Percentiles rank a stretch among this genome's conserved stretches.
These are phyloP conservation scores for Streblospio benedicti DNA, from an alignment of 1,140 invertebrate genomes.

Conservation along the genomic window DNA sequence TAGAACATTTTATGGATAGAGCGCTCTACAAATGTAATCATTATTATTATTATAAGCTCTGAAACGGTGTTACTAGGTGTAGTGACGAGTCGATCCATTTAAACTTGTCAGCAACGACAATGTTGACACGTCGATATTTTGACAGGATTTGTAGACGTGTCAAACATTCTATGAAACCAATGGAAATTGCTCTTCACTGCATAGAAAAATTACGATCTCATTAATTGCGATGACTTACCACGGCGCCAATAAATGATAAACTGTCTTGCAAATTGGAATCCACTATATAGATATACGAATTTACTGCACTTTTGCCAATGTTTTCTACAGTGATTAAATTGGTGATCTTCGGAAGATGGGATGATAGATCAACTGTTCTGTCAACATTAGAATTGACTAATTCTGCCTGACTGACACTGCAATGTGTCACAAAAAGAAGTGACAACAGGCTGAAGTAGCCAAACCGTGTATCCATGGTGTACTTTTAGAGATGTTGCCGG, in stretches of 20 bases:
- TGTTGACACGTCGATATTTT: too few species aligned
- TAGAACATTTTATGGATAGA: too few species aligned
- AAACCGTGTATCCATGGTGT: neutral
- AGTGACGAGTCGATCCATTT: too few species aligned
- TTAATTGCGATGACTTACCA: conserved; percentile 45
- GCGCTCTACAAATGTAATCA: too few species aligned
- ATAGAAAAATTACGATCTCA: neutral
- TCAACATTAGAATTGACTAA: conserved; percentile 70
- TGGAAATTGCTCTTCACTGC: neutral
- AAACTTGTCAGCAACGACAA: too few species aligned
- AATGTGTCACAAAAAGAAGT: neutral
- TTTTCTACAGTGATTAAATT: conserved; percentile 75
- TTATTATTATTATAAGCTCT: too few species aligned
- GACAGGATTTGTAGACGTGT: too few species aligned
- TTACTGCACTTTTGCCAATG: conserved; percentile 59
- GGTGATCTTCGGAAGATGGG: conserved; percentile 76
- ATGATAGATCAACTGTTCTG: conserved; percentile 72
- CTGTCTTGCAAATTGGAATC: conserved; percentile 57
- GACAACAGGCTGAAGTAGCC: neutral
- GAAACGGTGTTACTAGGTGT: too few species aligned
- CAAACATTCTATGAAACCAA: too few species aligned
- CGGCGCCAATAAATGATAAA: conserved; percentile 65
- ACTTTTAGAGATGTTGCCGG: conserved; percentile 1
- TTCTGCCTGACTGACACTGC: conserved; percentile 20
- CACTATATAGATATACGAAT: conserved; percentile 62